phyloP scores from a whole-genome alignment of 2,888 invertebrate genomes.

The Pheosia gnoma region DNA sequence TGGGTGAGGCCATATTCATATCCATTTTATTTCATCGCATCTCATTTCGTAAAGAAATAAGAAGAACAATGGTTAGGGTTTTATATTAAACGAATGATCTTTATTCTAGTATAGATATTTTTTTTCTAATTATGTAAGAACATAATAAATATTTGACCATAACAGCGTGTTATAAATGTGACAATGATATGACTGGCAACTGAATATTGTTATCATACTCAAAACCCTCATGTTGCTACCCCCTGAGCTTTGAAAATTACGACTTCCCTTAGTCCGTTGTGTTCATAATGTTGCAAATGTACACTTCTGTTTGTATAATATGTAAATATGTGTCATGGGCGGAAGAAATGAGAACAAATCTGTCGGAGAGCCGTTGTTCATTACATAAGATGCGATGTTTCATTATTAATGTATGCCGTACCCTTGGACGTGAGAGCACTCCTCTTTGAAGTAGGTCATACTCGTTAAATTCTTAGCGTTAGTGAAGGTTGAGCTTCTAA shows the following conservation, averaged over 20 bases:
- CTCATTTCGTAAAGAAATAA: too few species aligned
- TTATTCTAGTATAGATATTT: too few species aligned
- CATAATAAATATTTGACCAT: too few species aligned
- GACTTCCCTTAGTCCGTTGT: conserved; percentile 64
- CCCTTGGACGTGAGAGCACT: conserved; percentile 30
- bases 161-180: too few species aligned
- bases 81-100: too few species aligned
- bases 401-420: conserved; percentile 46
- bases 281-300: conserved; percentile 73
- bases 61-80: too few species aligned
- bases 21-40: too few species aligned
- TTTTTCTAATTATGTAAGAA: too few species aligned
- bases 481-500: conserved; percentile 29
- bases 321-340: conserved; percentile 65
- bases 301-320: conserved; percentile 68
- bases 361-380: conserved; percentile 47
- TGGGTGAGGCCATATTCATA: too few species aligned
- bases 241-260: conserved; percentile 61
- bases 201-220: not conserved
- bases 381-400: conserved; percentile 47
- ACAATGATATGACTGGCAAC: not conserved
- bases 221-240: conserved; percentile 19
- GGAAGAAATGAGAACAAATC: conserved; percentile 68
- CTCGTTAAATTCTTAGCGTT: conserved; percentile 27
- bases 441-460: conserved; percentile 33